These are phyloP conservation scores for Caerostris extrusa DNA, from an alignment of 1,140 invertebrate genomes.

Conservation along the genomic window DNA sequence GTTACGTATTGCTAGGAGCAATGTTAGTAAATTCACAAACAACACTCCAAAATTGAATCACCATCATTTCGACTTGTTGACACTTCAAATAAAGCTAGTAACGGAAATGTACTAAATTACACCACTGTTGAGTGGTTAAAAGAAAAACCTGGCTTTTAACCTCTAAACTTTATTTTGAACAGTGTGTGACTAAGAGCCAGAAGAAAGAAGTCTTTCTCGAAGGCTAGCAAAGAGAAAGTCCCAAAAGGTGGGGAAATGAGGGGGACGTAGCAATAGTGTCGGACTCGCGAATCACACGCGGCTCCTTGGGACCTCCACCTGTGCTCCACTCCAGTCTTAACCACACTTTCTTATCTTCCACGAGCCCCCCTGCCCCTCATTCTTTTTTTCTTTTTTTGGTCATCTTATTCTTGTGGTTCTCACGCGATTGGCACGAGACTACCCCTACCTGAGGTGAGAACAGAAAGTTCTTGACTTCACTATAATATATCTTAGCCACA, in stretches of 20 bases:
- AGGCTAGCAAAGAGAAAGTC: conserved; percentile 30
- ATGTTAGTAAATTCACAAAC: no score
- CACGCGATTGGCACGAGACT: conserved; percentile 46
- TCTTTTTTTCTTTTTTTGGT: not conserved
- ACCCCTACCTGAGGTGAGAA: not conserved
- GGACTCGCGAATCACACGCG: conserved; percentile 46
- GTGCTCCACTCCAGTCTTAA: conserved; percentile 69
- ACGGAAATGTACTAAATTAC: not conserved
- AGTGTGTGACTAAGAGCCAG: conserved; percentile 12
- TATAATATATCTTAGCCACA: no score
- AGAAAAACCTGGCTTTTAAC: conserved; percentile 6
- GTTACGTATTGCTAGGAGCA: no score
- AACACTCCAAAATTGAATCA: no score
- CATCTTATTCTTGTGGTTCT: not conserved
- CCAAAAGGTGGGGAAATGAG: conserved; percentile 55
- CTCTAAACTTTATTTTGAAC: not conserved
- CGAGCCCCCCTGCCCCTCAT: not conserved
- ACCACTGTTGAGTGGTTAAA: not conserved
- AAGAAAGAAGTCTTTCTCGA: conserved; percentile 46
- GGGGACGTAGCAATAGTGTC: conserved; percentile 18
- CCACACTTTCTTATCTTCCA: conserved; percentile 64
- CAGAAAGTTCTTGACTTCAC: no score
- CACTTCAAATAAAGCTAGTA: not conserved
- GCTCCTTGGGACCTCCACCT: conserved; percentile 62
- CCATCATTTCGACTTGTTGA: no score